Evolutionary conservation across 2,797 vertebrate species (phyloP).

Genomic region (Neopelma chrysocephalum): DNA sequence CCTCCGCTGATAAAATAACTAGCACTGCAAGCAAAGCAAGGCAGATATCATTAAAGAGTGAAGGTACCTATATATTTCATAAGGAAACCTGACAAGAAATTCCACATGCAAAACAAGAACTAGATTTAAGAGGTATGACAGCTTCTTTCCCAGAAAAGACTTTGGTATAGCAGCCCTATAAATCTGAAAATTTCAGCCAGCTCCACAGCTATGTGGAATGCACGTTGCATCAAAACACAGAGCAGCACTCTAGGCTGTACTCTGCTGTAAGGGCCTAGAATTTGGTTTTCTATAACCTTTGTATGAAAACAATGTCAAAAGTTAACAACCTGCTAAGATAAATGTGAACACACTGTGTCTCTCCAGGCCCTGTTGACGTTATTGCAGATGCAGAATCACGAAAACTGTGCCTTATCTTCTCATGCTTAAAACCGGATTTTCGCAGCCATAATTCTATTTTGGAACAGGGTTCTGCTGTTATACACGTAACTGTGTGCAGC

Average conservation of each 20-base stretch:
- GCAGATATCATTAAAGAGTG: neutral
- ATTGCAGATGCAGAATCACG: neutral
- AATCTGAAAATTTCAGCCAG: neutral
- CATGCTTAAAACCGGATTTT: neutral
- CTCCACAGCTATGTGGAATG: neutral
- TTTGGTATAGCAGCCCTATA: neutral
- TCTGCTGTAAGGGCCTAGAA: neutral
- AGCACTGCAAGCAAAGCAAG: neutral
- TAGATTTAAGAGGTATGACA: neutral
- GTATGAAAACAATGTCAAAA: neutral
- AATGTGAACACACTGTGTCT: neutral
- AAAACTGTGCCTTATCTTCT: neutral
- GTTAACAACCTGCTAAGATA: neutral
- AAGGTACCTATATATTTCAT: neutral
- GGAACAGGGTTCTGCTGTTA: neutral
- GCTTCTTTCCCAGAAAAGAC: neutral
- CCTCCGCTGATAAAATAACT: neutral
- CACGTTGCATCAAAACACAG: fast-evolving
- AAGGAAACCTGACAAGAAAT: neutral
- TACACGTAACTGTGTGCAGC: neutral
- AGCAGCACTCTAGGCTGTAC: neutral
- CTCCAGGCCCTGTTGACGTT: neutral
- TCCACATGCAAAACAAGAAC: neutral
- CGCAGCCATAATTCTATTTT: neutral
- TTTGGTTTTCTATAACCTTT: neutral